Evolutionary conservation across 2,113 vertebrate species (phyloP).

Genomic region (Craseonycteris thonglongyai): DNA sequence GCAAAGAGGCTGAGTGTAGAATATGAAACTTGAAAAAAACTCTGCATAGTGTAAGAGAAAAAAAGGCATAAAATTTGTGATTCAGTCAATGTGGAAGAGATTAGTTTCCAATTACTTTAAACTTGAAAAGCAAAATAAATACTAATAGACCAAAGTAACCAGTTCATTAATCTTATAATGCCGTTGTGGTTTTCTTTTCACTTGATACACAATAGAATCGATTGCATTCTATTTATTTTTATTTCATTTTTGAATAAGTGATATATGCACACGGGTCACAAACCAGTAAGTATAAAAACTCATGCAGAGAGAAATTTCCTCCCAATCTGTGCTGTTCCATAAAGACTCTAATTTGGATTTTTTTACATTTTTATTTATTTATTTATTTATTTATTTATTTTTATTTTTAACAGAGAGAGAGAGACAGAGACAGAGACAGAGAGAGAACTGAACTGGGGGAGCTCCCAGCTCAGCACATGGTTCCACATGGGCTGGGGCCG

Average conservation of each 20-base stretch:
- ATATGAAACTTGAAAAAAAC: not conserved
- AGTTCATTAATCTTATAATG: conserved; percentile 55
- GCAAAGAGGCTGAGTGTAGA: not conserved
- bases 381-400: too few species aligned
- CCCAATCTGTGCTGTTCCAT: not conserved
- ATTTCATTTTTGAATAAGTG: conserved; percentile 6
- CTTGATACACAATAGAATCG: not conserved
- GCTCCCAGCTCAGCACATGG: too few species aligned
- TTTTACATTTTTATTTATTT: too few species aligned
- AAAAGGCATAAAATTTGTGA: not conserved
- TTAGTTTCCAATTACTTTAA: conserved; percentile 50
- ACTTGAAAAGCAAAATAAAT: conserved; percentile 64
- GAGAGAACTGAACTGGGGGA: too few species aligned
- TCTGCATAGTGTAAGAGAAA: not conserved
- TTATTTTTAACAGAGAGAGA: too few species aligned
- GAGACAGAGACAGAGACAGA: too few species aligned
- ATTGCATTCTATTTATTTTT: conserved; percentile 13
- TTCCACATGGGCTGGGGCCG: too few species aligned
- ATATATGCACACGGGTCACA: not conserved
- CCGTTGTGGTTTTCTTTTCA: not conserved
- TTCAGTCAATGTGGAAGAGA: conserved; percentile 52
- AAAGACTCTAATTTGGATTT: not conserved
- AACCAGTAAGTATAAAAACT: not conserved
- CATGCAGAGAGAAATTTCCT: not conserved
- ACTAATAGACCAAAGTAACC: conserved; percentile 28